These are phyloP conservation scores for Myotis yumanensis DNA, from an alignment of 2,113 vertebrate species.

Conservation along the genomic window DNA sequence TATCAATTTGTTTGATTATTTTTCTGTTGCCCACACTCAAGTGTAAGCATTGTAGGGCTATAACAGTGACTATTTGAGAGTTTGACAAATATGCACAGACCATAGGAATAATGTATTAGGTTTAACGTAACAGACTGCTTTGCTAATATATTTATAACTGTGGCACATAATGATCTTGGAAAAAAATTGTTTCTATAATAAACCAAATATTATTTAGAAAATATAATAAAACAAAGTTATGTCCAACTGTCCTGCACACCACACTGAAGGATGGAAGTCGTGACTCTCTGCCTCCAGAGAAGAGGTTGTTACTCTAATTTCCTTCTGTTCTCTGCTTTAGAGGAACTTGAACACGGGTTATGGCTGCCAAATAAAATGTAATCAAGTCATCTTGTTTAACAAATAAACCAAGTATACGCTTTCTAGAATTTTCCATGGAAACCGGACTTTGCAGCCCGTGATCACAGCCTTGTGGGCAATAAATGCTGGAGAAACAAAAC, in stretches of 20 bases:
- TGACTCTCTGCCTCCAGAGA: not conserved
- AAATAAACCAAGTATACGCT: not conserved
- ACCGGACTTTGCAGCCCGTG: not conserved
- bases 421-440: not conserved
- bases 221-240: not conserved
- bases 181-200: not conserved
- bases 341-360: not conserved
- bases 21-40: not conserved
- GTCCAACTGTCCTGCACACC: not conserved
- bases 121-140: not conserved
- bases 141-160: not conserved
- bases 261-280: not conserved
- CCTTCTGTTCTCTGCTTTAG: not conserved
- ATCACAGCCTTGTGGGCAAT: not conserved
- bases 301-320: not conserved
- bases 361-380: not conserved
- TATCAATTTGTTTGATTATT: not conserved
- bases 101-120: not conserved
- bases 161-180: not conserved
- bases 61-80: not conserved
- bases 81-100: not conserved
- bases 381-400: not conserved
- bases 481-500: slow-evolving; percentile 59
- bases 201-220: slow-evolving; percentile 30
- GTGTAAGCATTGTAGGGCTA: not conserved